Percentiles rank a stretch among this genome's conserved stretches.
Evolutionary conservation across 1,140 invertebrate species (phyloP).

Genomic region (Argopecten irradians): DNA sequence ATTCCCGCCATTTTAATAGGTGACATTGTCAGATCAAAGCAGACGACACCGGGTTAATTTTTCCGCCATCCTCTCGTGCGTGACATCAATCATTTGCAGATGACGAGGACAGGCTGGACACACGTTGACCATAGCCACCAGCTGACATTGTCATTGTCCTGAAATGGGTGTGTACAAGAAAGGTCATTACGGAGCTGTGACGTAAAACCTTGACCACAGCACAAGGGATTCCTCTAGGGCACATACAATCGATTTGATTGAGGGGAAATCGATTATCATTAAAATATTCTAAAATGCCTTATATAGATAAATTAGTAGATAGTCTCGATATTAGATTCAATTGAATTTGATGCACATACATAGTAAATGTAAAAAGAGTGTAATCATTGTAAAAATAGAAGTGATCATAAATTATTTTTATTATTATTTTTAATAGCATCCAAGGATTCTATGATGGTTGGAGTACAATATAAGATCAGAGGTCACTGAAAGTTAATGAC

Average conservation of each 20-base stretch:
- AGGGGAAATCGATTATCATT: no score
- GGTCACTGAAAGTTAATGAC: no score
- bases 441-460: no score
- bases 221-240: not conserved
- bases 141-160: not conserved
- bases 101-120: not conserved
- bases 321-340: no score
- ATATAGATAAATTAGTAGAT: no score
- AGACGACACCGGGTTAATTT: not conserved
- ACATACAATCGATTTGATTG: not conserved
- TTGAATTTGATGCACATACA: no score
- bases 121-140: not conserved
- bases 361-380: no score
- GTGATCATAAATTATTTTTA: no score
- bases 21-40: not conserved
- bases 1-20: not conserved
- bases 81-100: slow-evolving; percentile 21
- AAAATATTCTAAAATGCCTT: no score
- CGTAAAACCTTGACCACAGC: not conserved
- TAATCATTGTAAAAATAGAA: no score
- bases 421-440: no score
- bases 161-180: not conserved
- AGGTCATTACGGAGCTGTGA: not conserved
- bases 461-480: no score
- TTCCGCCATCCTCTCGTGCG: slow-evolving; percentile 10